Percentiles rank a stretch among this genome's conserved stretches.
Evolutionary conservation across 2,113 vertebrate genomes (phyloP).

Genomic region (Seriola quinqueradiata): DNA sequence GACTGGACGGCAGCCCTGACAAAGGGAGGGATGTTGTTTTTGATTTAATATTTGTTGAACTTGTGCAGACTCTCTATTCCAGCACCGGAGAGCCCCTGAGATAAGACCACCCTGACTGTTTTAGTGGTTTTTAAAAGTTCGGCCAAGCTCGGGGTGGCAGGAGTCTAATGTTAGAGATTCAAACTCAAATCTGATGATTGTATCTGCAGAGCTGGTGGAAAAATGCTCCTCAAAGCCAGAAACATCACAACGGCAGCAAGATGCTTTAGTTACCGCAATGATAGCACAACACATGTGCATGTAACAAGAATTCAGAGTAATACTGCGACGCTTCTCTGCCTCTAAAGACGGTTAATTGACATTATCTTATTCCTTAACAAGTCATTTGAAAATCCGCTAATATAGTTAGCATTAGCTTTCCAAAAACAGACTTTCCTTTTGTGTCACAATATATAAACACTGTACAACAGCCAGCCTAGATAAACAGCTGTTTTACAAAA

Average conservation of each 20-base stretch:
- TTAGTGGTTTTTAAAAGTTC: slow-evolving; percentile 12
- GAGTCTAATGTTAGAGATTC: neutral
- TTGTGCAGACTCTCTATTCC: neutral
- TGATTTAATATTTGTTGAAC: slow-evolving; percentile 48
- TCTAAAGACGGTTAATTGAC: neutral
- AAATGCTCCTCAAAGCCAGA: neutral
- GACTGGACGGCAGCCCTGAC: slow-evolving; percentile 36
- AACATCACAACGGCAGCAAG: neutral
- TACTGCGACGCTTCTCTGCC: neutral
- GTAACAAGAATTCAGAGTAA: neutral
- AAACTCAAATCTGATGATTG: slow-evolving; percentile 1
- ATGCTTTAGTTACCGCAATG: neutral
- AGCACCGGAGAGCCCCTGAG: slow-evolving; percentile 1
- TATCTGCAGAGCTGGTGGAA: slow-evolving; percentile 1
- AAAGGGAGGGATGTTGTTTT: slow-evolving; percentile 45
- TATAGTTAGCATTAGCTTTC: too few relatives aligned
- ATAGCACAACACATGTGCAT: neutral
- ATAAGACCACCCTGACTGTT: slow-evolving; percentile 47
- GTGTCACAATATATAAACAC: too few relatives aligned
- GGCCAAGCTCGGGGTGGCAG: slow-evolving; percentile 24
- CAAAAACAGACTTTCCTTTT: too few relatives aligned
- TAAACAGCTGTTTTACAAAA: too few relatives aligned
- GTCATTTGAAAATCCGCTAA: too few relatives aligned
- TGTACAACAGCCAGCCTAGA: too few relatives aligned
- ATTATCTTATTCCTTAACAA: neutral